Conservation (phyloP, 2,113 vertebrate species). For the Cettia cetti region DNA sequence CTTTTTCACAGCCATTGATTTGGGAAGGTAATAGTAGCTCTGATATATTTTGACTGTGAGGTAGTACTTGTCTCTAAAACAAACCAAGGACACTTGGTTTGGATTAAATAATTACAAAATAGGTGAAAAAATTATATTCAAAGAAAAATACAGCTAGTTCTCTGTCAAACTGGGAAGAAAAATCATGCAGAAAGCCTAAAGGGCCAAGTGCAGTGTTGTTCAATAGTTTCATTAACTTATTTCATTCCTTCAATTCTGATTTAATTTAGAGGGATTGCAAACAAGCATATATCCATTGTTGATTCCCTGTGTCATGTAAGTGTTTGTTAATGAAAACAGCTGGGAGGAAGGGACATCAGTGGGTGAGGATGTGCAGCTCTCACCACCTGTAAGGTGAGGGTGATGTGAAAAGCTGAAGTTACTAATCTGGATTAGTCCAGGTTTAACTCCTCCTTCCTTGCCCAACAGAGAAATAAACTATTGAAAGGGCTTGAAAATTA, state of each 20-base stretch:
- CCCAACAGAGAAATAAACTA: not conserved
- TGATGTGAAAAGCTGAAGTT: not conserved
- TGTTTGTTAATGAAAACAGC: not conserved
- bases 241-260: not conserved
- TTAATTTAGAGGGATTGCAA: not conserved
- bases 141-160: not conserved
- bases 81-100: not conserved
- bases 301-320: not conserved
- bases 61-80: not conserved
- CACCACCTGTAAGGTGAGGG: not conserved
- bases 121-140: not conserved
- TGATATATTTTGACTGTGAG: not conserved
- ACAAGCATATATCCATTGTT: not conserved
- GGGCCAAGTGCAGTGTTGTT: not conserved
- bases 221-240: not conserved
- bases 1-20: not conserved
- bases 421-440: not conserved
- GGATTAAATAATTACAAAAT: not conserved
- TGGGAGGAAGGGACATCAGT: not conserved
- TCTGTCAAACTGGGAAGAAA: not conserved
- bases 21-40: not conserved
- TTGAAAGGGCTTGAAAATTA: not conserved
- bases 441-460: not conserved
- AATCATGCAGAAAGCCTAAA: not conserved
- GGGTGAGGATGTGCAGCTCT: not conserved